Evolutionary conservation across 2,797 vertebrate genomes (phyloP), one percentile per base, ranked within the genome.

Genomic region (Holocentrus rufus): DNA sequence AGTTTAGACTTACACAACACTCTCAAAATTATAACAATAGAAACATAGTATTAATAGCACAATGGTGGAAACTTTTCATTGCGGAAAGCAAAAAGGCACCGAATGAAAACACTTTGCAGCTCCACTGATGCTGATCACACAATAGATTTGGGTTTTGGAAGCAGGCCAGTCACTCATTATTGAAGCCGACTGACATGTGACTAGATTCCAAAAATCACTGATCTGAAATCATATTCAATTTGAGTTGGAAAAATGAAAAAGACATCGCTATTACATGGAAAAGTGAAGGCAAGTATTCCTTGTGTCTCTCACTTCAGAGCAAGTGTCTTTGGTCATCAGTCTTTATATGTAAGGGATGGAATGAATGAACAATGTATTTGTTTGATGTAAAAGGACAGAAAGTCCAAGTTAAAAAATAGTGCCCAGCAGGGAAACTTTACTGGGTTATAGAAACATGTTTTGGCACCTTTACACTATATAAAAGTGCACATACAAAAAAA

Each of bases 281-380:
- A 11, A 39, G 39, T 25, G 9, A 72, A 71, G 60, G 67, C 44
- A 66, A 76, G 64, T 50, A 39, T 46, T 46, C 36, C 9, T 39
- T 39, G 36, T 39, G 36, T 13, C 14, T 34, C 9, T 49, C 61
- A 65, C 30, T 64, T 63, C 53, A 60, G 31, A 67, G 17, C 55
- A 22, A 71, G 52, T 57, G 5, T 84, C 83, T 89, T 86, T 87
- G 82, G 83, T 84, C 57, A 76, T 85, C 58, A 76, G 69, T 72
- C 82, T 80, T 74, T 57, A 62, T 55, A 53, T 64, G 49, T 20
- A 59, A 20, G 55, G 62, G 36, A 71, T 56, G 53, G 20, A 52
- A 31, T 49, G 30, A 81, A 79, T 23, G 47, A 57, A 69, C 46
- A 63, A 72, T 50, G 25, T n/a, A 13, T 50, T 61, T 13, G 47